Evolutionary conservation across 1,140 invertebrate species (phyloP).

Genomic region (Drosophila jambulina): DNA sequence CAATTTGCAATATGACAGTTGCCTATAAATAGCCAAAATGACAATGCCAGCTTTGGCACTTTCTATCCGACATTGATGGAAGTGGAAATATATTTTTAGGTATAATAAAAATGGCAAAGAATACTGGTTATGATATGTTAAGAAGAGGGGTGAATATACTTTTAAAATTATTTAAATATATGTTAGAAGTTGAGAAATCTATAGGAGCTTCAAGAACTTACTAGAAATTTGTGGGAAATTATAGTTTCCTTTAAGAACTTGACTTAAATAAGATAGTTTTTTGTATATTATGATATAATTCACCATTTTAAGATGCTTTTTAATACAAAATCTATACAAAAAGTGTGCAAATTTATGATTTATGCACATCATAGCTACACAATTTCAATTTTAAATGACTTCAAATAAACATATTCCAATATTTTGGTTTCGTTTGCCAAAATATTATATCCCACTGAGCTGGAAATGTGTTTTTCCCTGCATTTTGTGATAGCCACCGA

Average conservation of each 20-base stretch:
- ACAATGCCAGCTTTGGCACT: constrained; percentile 51
- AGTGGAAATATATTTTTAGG: constrained; percentile 1
- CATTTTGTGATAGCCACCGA: neutral
- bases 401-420: no score
- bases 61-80: constrained; percentile 49
- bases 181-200: neutral
- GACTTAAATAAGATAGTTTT: neutral
- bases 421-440: neutral
- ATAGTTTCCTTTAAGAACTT: neutral
- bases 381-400: neutral
- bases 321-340: neutral
- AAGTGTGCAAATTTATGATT: neutral
- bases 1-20: constrained; percentile 73
- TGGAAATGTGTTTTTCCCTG: neutral
- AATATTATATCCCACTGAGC: neutral
- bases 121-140: neutral
- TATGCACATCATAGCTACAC: neutral
- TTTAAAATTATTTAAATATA: neutral
- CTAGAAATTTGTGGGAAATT: neutral
- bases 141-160: neutral
- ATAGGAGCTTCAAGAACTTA: neutral
- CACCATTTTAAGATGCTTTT: neutral
- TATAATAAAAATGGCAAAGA: neutral
- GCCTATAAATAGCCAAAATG: constrained; percentile 67
- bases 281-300: neutral